phyloP scores from a whole-genome alignment of 2,888 invertebrate species.

The Malacosoma neustria region DNA sequence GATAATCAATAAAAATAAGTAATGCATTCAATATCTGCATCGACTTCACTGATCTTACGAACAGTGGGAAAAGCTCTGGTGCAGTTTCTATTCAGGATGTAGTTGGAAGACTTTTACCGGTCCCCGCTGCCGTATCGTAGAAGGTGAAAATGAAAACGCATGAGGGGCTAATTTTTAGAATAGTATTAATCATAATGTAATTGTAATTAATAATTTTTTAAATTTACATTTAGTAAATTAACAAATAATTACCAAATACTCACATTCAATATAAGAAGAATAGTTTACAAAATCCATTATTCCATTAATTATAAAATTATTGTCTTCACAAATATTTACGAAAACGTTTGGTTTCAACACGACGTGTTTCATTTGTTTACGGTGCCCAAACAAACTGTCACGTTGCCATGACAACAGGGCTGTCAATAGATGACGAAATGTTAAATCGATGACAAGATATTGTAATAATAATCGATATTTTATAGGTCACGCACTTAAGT shows the following conservation, averaged over 20 bases:
- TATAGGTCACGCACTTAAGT: constrained; percentile 1
- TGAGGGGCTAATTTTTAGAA: no score
- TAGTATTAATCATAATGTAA: no score
- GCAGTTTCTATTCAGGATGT: no score
- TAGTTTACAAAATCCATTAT: constrained; percentile 35
- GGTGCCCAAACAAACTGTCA: constrained; percentile 45
- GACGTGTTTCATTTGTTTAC: constrained; percentile 67
- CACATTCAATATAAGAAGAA: constrained; percentile 32
- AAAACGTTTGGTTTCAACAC: constrained; percentile 31
- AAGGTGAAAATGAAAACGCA: no score
- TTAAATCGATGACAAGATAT: constrained; percentile 40
- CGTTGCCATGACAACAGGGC: constrained; percentile 46
- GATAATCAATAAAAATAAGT: no score
- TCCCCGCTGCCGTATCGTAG: no score
- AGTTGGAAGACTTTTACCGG: no score
- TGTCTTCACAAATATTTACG: constrained; percentile 19
- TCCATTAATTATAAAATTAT: constrained; percentile 12
- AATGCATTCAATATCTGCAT: no score
- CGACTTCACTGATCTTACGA: no score
- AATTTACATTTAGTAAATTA: no score
- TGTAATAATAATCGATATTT: constrained; percentile 14
- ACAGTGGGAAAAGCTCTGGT: no score
- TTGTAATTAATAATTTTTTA: no score
- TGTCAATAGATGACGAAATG: constrained; percentile 44
- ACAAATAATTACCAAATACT: constrained; percentile 26